Evolutionary conservation across 2,797 vertebrate genomes (phyloP).

Genomic region (Pseudomugil tenellus): DNA sequence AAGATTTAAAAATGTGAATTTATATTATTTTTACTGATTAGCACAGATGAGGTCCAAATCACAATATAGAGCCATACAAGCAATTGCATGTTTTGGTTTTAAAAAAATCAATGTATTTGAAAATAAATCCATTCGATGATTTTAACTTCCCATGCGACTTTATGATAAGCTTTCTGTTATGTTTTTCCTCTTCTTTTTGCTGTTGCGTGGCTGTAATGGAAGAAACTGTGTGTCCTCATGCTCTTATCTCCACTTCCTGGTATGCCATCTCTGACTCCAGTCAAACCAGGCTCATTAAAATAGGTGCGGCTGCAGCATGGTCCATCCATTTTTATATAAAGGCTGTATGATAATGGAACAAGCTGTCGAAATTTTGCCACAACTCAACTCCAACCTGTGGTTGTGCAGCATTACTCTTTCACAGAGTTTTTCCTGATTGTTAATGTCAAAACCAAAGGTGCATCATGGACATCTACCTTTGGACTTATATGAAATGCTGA

Average conservation of each 20-base stretch:
- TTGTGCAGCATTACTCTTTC: not conserved
- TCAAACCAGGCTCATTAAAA: slow-evolving; percentile 56
- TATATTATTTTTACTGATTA: not conserved
- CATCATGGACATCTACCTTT: not conserved
- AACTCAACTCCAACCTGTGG: not conserved
- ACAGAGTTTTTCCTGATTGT: not conserved
- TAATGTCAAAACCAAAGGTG: not conserved
- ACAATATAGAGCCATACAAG: not conserved
- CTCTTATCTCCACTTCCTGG: slow-evolving; percentile 74
- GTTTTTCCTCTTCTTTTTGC: slow-evolving; percentile 7
- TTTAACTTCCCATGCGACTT: slow-evolving; percentile 19
- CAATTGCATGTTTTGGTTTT: not conserved
- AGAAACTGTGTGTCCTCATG: slow-evolving; percentile 25
- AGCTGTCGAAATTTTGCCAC: not conserved
- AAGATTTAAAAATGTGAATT: no score
- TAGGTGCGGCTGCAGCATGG: slow-evolving; percentile 50
- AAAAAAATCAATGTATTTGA: not conserved
- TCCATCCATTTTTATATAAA: slow-evolving; percentile 11
- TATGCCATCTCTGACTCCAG: slow-evolving; percentile 32
- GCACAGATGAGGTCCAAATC: not conserved
- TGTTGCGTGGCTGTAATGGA: slow-evolving; percentile 9
- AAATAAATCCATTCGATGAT: not conserved
- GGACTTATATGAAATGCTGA: not conserved
- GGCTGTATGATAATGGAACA: not conserved
- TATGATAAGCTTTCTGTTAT: slow-evolving; percentile 9